These are phyloP conservation scores for Athalia rosae DNA, from an alignment of 2,888 invertebrate genomes.

Conservation along the genomic window DNA sequence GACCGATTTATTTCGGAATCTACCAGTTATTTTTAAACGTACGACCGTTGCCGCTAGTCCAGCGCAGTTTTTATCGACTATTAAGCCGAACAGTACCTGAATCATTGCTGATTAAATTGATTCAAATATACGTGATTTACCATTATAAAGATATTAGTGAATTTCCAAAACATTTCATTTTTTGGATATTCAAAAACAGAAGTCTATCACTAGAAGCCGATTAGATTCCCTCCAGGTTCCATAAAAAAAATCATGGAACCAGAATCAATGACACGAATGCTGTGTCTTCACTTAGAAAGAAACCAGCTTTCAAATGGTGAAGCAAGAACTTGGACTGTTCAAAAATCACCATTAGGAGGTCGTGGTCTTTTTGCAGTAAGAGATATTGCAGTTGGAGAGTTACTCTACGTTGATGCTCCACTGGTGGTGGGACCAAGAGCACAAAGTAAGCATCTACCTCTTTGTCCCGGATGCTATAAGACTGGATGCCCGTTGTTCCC, in stretches of 20 bases:
- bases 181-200: no score
- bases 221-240: neutral
- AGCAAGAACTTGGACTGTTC: slow-evolving; percentile 77
- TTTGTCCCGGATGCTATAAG: slow-evolving; percentile 81
- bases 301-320: slow-evolving; percentile 49
- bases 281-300: slow-evolving; percentile 57
- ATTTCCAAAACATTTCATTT: no score
- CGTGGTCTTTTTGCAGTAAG: slow-evolving; percentile 83
- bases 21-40: slow-evolving; percentile 29
- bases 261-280: slow-evolving; percentile 52
- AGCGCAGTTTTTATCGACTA: slow-evolving; percentile 9
- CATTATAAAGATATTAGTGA: no score
- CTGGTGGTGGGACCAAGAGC: slow-evolving; percentile 83
- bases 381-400: slow-evolving; percentile 81
- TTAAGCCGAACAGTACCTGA: neutral
- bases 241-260: slow-evolving; percentile 51
- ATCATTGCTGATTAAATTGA: no score
- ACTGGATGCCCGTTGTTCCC: slow-evolving; percentile 69
- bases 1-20: slow-evolving; percentile 24
- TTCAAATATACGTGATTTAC: no score
- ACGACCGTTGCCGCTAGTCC: neutral
- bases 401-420: slow-evolving; percentile 83
- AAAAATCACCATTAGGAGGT: slow-evolving; percentile 79
- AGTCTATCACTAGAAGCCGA: neutral
- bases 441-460: slow-evolving; percentile 74